phyloP scores from a whole-genome alignment of 2,797 vertebrate species.

The Ciconia nigra region DNA sequence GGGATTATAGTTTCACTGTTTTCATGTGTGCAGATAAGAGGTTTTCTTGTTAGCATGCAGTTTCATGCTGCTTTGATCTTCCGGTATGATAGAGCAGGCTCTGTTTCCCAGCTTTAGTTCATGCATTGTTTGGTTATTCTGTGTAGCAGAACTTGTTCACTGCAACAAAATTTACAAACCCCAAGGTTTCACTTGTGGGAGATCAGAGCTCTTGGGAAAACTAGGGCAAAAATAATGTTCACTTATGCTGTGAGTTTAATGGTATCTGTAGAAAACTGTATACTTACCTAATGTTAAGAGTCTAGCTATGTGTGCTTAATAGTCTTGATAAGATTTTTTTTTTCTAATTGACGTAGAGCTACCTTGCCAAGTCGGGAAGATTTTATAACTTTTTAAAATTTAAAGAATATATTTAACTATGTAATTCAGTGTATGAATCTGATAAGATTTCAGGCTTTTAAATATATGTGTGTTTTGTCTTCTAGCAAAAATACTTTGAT shows the following conservation, averaged over 20 bases:
- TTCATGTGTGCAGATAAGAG: neutral
- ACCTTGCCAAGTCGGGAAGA: neutral
- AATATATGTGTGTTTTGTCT: slow-evolving; percentile 14
- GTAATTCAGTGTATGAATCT: neutral
- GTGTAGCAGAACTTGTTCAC: neutral
- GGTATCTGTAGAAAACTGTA: neutral
- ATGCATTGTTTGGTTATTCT: neutral
- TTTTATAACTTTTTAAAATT: neutral
- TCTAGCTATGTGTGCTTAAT: neutral
- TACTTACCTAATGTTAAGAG: neutral
- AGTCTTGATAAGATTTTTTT: neutral
- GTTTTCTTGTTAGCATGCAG: neutral
- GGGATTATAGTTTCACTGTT: neutral
- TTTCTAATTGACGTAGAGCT: neutral
- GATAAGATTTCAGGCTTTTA: neutral
- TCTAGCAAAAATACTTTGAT: slow-evolving; percentile 98
- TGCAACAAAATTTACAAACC: neutral
- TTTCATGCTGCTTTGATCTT: neutral
- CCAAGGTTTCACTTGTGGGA: neutral
- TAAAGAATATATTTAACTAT: neutral
- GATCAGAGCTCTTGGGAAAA: neutral
- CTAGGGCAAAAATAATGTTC: neutral
- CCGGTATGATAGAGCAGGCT: neutral
- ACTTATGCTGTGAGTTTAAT: neutral
- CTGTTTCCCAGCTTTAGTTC: neutral